Evolutionary conservation across 1,140 invertebrate genomes (phyloP).

Genomic region (Lordiphosa collinella): DNA sequence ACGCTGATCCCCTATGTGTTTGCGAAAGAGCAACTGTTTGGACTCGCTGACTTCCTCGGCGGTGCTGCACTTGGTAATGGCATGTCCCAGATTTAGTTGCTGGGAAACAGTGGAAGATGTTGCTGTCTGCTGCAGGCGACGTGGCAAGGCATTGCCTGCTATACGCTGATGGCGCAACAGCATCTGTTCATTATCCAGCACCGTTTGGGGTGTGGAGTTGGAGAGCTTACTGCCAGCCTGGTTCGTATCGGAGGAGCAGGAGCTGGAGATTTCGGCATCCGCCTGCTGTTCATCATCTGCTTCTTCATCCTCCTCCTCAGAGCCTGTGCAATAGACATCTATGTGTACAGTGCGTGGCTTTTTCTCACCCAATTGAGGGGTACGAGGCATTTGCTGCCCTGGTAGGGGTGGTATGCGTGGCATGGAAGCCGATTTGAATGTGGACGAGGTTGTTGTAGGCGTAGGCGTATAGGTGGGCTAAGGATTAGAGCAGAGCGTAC

Average conservation of each 20-base stretch:
- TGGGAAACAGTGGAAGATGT: constrained; percentile 2
- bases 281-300: constrained; percentile 82
- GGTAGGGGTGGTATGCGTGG: constrained; percentile 54
- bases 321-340: constrained; percentile 88
- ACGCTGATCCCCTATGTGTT: constrained; percentile 77
- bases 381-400: neutral
- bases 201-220: constrained; percentile 83
- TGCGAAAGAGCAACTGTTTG: constrained; percentile 77
- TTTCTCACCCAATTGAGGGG: constrained; percentile 78
- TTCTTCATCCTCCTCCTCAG: constrained; percentile 82
- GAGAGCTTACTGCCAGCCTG: constrained; percentile 58
- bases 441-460: constrained; percentile 57
- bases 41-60: constrained; percentile 76
- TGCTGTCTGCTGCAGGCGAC: constrained; percentile 33
- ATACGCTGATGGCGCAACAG: constrained; percentile 82
- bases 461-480: constrained; percentile 61
- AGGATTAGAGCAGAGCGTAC: neutral
- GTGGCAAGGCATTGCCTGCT: constrained; percentile 79
- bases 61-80: constrained; percentile 74
- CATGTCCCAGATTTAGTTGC: constrained; percentile 56
- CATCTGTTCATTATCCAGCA: constrained; percentile 84
- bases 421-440: constrained; percentile 71
- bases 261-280: constrained; percentile 82
- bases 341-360: constrained; percentile 88
- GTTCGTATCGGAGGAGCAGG: constrained; percentile 43